Base-by-base conservation (phyloP, 2,797 vertebrate species). In the Pangasius sanitwongsei region DNA sequence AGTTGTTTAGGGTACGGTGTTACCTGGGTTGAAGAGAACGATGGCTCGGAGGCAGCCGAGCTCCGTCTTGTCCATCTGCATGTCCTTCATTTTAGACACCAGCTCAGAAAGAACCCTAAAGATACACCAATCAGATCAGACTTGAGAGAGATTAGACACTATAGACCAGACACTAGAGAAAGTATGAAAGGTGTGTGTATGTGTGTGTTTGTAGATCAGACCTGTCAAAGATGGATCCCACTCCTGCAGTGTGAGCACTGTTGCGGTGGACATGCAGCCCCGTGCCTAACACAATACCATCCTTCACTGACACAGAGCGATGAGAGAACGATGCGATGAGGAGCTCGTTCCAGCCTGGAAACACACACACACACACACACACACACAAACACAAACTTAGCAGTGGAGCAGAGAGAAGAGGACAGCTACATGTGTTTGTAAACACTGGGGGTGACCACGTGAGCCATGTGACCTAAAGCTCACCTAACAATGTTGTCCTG, bases 81-180 rank as follows among this genome's bases (percentile, higher is more conserved):
- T 99, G 89, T 99, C 98, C 91, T 99, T 99, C 98, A 99, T 99
- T 94, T 99, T 99, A 88, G 98, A 99, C 50, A 99, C 98, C 88
- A 99, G 93, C 93, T 99, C 98, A 48, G 98, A 99, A 85, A 99
- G 95, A 72, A 99, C 98, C 94, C 98, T 99, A 94, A 34, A 87
- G 74, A 74, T 59, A n/a, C 91, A 65, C 83, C 86, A 16, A 91
- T 65, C 55, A 82, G 55, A 86, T 86, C 6, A 83, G 78, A 83
- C 63, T 5, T 15, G 9, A 6, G 18, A 44, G 48, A 67, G n/a
- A 85, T 34, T 82, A 81, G 53, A 87, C 77, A 70, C 15, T 4
- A 69, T 13, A 72, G 4, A 48, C n/a, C 50, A 55, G 34, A 50
- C 63, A 85, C 6, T 16, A 34, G 18, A 77, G 3, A 41, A 1